Conservation (phyloP, 1,140 invertebrate genomes). For the Pissodes strobi region DNA sequence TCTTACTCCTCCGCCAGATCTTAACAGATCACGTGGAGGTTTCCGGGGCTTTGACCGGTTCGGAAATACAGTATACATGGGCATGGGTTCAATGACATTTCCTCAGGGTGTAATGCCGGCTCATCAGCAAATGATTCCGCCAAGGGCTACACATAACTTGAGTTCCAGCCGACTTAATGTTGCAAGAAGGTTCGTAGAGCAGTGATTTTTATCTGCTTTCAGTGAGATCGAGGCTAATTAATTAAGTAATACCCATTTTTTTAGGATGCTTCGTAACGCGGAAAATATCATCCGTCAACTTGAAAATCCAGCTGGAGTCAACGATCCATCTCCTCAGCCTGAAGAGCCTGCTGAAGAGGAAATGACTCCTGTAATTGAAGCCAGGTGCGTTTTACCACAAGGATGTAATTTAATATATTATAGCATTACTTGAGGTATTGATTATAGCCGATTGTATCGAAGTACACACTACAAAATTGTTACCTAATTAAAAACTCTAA, state of each 20-base stretch:
- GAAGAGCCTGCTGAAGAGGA: conserved; percentile 52
- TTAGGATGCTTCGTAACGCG: conserved; percentile 50
- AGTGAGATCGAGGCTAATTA: neutral
- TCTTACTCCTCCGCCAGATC: conserved; percentile 53
- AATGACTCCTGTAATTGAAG: conserved; percentile 55
- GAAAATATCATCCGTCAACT: conserved; percentile 47
- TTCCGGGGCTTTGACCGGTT: conserved; percentile 49
- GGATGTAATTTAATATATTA: too few relatives aligned
- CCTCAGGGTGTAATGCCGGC: conserved; percentile 63
- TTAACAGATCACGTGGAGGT: conserved; percentile 45
- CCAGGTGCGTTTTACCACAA: conserved; percentile 34
- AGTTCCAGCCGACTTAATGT: conserved; percentile 57
- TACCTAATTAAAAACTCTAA: too few relatives aligned
- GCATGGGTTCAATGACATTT: conserved; percentile 68
- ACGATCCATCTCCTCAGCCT: conserved; percentile 27
- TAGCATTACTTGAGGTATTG: too few relatives aligned
- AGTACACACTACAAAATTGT: too few relatives aligned
- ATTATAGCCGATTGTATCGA: too few relatives aligned
- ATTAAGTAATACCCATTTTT: conserved; percentile 10
- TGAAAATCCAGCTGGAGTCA: conserved; percentile 45
- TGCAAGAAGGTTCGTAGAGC: conserved; percentile 46
- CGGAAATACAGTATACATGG: conserved; percentile 63
- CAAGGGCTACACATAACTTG: conserved; percentile 55
- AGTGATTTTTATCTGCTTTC: neutral
- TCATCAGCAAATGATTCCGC: conserved; percentile 55